These are phyloP conservation scores for Rhabdornis inornatus DNA, from an alignment of 2,113 vertebrate species.

Conservation along the genomic window DNA sequence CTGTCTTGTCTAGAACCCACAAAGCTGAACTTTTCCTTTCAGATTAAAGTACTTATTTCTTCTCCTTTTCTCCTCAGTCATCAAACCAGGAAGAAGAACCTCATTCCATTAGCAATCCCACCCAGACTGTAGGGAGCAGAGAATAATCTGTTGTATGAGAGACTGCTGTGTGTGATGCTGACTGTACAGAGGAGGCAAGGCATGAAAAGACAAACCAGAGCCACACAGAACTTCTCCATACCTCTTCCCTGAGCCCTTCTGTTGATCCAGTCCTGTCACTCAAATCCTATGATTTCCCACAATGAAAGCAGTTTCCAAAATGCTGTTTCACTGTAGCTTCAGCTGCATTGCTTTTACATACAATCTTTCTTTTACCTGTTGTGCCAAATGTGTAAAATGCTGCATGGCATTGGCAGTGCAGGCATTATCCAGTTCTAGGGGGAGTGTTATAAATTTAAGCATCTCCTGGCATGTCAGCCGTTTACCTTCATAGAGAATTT, in stretches of 20 bases:
- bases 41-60: background rate
- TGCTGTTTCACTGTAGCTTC: background rate
- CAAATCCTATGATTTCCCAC: background rate
- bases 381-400: background rate
- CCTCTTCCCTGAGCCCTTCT: background rate
- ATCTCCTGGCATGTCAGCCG: background rate
- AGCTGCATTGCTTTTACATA: background rate
- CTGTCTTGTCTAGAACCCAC: background rate
- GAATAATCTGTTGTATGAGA: background rate
- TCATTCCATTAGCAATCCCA: background rate
- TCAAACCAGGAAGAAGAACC: background rate
- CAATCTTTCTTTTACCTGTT: background rate
- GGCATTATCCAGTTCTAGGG: background rate
- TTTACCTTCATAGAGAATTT: background rate
- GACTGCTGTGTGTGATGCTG: background rate
- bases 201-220: background rate
- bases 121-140: background rate
- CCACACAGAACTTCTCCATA: no score
- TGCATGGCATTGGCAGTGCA: background rate
- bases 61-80: background rate
- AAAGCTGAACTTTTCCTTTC: background rate
- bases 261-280: background rate
- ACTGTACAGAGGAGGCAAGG: background rate
- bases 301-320: background rate
- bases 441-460: background rate